These are phyloP conservation scores for Balanococcus diminutus DNA, from an alignment of 2,888 invertebrate species.

Conservation along the genomic window DNA sequence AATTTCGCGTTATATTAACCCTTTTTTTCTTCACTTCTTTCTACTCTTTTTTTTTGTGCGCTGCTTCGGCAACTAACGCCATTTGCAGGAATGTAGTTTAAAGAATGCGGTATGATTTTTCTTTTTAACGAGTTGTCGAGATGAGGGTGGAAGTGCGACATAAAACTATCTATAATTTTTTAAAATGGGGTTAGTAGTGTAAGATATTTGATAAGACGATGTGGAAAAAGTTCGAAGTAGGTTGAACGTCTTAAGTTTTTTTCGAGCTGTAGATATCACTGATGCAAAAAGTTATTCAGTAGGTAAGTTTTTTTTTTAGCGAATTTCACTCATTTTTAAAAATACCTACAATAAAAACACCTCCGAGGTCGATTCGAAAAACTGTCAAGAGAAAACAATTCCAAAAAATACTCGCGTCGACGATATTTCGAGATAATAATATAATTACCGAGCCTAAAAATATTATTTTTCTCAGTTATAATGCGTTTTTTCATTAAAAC, in stretches of 20 bases:
- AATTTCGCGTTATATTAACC: constrained; percentile 36
- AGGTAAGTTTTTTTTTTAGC: no score
- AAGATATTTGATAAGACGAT: neutral
- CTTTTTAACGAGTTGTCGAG: neutral
- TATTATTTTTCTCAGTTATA: constrained; percentile 15
- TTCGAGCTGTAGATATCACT: no score
- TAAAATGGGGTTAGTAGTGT: constrained; percentile 32
- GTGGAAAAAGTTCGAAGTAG: no score
- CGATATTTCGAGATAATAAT: constrained; percentile 37
- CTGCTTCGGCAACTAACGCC: neutral
- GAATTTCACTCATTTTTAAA: no score
- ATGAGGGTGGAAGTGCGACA: neutral
- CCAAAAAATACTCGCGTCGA: neutral
- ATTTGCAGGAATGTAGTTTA: constrained; percentile 22
- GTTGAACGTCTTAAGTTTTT: no score
- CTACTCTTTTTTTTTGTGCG: neutral
- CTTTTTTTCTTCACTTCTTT: neutral
- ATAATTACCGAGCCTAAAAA: neutral
- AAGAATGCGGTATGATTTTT: constrained; percentile 38
- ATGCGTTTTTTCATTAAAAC: constrained; percentile 35
- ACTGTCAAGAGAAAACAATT: no score
- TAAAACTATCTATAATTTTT: neutral
- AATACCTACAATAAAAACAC: no score
- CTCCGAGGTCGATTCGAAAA: no score
- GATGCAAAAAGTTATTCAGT: no score